Conservation (phyloP, 2,888 invertebrate species). For the Sarcophaga caerulescens region DNA sequence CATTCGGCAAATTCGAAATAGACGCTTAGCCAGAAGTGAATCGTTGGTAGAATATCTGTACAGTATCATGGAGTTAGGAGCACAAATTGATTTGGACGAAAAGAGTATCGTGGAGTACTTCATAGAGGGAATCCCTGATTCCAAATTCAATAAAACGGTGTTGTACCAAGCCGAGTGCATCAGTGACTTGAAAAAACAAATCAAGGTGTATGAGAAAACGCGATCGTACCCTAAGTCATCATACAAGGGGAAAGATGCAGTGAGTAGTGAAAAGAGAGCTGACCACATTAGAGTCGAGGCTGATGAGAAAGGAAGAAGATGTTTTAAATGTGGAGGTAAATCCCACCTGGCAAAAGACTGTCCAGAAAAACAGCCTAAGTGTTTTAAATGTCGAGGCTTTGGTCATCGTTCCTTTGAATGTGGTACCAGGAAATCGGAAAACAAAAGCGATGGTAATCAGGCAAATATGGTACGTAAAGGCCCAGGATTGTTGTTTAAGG, state of each 20-base stretch:
- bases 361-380: too few species aligned
- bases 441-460: background rate
- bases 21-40: constrained; percentile 43
- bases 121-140: background rate
- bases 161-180: constrained; percentile 17
- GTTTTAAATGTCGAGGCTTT: background rate
- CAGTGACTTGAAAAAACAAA: constrained; percentile 14
- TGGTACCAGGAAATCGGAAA: background rate
- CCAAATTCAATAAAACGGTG: background rate
- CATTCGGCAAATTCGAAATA: constrained; percentile 39
- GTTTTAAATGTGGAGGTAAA: background rate
- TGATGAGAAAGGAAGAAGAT: background rate
- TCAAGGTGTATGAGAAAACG: constrained; percentile 30
- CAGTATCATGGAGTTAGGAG: constrained; percentile 49
- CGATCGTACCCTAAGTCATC: background rate
- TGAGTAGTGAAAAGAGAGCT: background rate
- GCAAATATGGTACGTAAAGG: constrained; percentile 1
- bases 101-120: too few species aligned
- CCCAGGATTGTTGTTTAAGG: constrained; percentile 18
- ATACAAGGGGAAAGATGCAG: background rate
- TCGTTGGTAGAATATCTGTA: constrained; percentile 57
- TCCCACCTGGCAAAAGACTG: too few species aligned
- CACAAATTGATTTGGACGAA: too few species aligned
- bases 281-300: background rate
- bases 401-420: constrained; percentile 26